A percentile compares a stretch with the other conserved stretches of the same genome.
Evolutionary conservation across 2,888 invertebrate genomes (phyloP).

Genomic region (Chrysotoxum bicinctum): DNA sequence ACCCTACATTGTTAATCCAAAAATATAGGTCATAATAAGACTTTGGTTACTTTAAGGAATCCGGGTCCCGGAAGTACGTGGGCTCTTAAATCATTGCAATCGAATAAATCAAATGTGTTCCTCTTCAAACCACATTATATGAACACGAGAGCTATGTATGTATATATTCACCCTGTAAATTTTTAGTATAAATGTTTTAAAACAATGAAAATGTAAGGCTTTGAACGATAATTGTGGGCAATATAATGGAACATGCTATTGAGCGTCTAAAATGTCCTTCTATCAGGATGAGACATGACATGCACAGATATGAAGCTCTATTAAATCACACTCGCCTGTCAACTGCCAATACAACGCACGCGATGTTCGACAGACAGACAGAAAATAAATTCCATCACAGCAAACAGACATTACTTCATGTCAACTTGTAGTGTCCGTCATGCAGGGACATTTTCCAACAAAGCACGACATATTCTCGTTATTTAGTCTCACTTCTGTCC

Average conservation of each 20-base stretch:
- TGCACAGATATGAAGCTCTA: neutral
- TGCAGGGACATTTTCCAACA: neutral
- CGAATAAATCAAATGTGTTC: constrained; percentile 25
- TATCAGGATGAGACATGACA: neutral
- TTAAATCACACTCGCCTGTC: constrained; percentile 53
- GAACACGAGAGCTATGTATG: constrained; percentile 17
- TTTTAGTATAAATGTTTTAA: neutral
- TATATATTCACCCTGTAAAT: neutral
- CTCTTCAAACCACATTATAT: constrained; percentile 22
- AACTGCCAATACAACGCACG: constrained; percentile 49
- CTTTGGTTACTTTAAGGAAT: constrained; percentile 39
- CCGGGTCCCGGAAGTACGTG: constrained; percentile 40
- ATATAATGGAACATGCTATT: constrained; percentile 2
- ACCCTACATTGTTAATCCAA: constrained; percentile 3
- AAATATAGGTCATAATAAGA: neutral
- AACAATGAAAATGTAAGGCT: neutral
- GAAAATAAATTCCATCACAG: constrained; percentile 34
- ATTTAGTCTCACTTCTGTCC: neutral
- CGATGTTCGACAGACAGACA: constrained; percentile 39
- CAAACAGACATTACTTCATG: constrained; percentile 18
- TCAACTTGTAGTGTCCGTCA: constrained; percentile 17
- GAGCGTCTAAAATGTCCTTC: constrained; percentile 11
- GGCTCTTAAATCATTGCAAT: constrained; percentile 47
- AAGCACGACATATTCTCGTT: constrained; percentile 48
- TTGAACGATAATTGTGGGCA: neutral